Base-by-base conservation (phyloP, 2,113 vertebrate species). In the Rhegmatorhina hoffmannsi region DNA sequence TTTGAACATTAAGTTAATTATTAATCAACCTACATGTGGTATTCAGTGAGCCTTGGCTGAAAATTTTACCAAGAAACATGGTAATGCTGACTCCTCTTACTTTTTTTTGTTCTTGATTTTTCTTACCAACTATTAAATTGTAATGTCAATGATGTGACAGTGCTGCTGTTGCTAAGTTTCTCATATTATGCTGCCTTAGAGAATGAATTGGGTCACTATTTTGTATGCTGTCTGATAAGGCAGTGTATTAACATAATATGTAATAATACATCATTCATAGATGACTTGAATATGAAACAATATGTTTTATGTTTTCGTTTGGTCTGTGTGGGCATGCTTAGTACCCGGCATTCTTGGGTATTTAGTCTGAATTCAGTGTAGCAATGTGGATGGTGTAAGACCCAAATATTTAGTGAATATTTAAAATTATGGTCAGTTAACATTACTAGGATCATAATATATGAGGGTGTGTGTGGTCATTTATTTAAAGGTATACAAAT, bases 271-370 rank as follows among this genome's bases (percentile, higher is more conserved):
- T 40, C 34, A 62, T 62, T 26, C 16, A 62, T 28, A 74, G 66
- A 75, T 82, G 21, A 90, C 90, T 95, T 70, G 94, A 60, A 94
- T 78, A 80, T 68, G 84, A 89, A 84, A 78, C 24, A 83, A 58
- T 52, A 23, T 40, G 84, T 46, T 84, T 21, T 52, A 60, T 81
- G 46, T 83, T 91, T 82, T 84, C 72, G 58, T 97, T 83, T 95
- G 53, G 50, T 62, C 73, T 69, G 6, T 47, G n/a, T 33, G 16
- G 9, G 34, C 52, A 60, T 43, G 55, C 77, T 81, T 10, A 78
- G 53, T 67, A 38, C 38, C 38, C 10, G 38, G 38, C 38, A 38
- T 38, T 29, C 46, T 58, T 0, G 0, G 17, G 11, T 82, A 33
- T 63, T 70, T 47, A 49, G 83, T 84, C 77, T 75, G 26, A 95